A percentile compares a stretch with the other conserved stretches of the same genome.
Evolutionary conservation across 2,888 invertebrate genomes (phyloP).

Genomic region (Mayetiola destructor): DNA sequence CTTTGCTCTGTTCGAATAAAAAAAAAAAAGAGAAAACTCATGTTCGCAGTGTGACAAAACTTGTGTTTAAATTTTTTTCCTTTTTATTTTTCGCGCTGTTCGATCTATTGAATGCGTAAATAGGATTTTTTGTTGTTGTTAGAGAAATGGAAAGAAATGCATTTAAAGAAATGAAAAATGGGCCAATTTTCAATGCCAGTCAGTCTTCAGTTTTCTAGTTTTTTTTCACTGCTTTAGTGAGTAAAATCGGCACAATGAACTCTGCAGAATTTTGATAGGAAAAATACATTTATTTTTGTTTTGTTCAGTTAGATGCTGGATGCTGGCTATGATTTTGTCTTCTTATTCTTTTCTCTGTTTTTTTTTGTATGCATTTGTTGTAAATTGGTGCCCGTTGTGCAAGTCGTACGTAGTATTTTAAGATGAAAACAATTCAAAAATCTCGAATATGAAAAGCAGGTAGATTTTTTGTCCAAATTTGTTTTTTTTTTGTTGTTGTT

Average conservation of each 20-base stretch:
- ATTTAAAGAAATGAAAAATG: slow-evolving; percentile 7
- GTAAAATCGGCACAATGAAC: slow-evolving; percentile 1
- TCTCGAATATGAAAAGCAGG: slow-evolving; percentile 5
- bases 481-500: slow-evolving; percentile 6
- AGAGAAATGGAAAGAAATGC: neutral
- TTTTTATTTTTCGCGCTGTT: neutral
- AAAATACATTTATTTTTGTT: slow-evolving; percentile 2
- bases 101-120: too few relatives aligned
- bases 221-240: too few relatives aligned
- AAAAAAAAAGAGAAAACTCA: slow-evolving; percentile 6
- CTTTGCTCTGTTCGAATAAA: neutral
- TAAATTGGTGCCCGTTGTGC: too few relatives aligned
- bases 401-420: too few relatives aligned
- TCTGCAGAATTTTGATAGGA: neutral
- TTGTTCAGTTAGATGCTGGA: too few relatives aligned
- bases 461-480: neutral
- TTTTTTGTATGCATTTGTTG: neutral
- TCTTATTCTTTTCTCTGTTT: neutral
- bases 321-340: too few relatives aligned
- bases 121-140: too few relatives aligned
- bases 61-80: neutral
- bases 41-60: slow-evolving; percentile 3
- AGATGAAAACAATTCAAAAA: too few relatives aligned
- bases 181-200: neutral
- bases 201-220: too few relatives aligned